Conservation (phyloP, 2,113 vertebrate species). For the Nothoprocta perdicaria region DNA sequence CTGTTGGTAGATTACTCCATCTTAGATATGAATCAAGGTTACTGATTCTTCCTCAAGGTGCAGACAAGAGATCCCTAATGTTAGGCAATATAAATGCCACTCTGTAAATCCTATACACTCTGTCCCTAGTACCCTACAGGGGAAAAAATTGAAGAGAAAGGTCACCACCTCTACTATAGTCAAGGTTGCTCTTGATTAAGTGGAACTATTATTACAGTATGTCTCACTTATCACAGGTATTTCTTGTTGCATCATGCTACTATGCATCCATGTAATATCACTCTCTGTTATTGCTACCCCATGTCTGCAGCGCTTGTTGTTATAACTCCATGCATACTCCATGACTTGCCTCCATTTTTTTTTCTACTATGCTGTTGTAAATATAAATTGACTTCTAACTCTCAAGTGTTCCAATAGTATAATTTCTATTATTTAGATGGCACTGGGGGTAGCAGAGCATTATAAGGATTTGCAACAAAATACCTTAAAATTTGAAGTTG, state of each 20-base stretch:
- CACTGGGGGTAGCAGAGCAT: background rate
- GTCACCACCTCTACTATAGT: background rate
- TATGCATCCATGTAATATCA: background rate
- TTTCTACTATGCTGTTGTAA: background rate
- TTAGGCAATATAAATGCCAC: background rate
- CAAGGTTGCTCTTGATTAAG: background rate
- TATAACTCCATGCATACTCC: background rate
- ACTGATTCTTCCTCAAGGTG: background rate
- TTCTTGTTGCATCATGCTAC: background rate
- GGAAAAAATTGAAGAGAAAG: background rate
- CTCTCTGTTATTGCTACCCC: background rate
- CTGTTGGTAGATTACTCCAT: background rate
- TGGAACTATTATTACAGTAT: background rate
- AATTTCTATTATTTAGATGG: background rate
- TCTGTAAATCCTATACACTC: background rate
- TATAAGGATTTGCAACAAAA: background rate
- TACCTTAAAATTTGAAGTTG: background rate
- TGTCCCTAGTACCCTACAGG: rapidly evolving
- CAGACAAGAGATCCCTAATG: background rate
- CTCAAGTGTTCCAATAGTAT: background rate
- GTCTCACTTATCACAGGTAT: background rate
- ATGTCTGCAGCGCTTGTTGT: background rate
- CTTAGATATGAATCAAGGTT: background rate
- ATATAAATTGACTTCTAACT: background rate
- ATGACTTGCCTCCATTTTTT: background rate